These are phyloP conservation scores for Drosophila acutilabella DNA, from an alignment of 2,888 invertebrate genomes.

Conservation along the genomic window DNA sequence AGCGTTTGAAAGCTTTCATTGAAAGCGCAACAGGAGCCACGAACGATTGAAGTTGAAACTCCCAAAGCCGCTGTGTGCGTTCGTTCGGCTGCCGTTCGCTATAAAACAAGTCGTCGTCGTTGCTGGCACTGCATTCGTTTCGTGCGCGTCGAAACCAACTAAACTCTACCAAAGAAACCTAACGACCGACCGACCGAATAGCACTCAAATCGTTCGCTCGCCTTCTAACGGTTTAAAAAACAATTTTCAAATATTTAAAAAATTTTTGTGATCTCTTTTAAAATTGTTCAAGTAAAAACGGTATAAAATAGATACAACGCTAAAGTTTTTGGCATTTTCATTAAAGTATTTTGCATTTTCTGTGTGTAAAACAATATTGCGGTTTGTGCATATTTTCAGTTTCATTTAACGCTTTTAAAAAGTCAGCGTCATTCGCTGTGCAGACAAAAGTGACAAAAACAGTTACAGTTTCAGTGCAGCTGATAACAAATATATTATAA, in stretches of 20 bases:
- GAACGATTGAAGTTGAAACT: constrained; percentile 68
- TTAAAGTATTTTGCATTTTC: constrained; percentile 2
- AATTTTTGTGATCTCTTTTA: constrained; percentile 21
- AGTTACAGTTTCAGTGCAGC: constrained; percentile 30
- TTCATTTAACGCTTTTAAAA: constrained; percentile 12
- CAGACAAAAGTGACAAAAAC: constrained; percentile 13
- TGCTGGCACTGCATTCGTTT: constrained; percentile 64
- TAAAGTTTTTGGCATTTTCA: constrained; percentile 1
- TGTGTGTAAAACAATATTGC: constrained; percentile 4
- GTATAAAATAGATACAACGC: not conserved
- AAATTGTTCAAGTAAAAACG: constrained; percentile 10
- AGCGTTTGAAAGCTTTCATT: constrained; percentile 52
- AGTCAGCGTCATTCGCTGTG: constrained; percentile 4
- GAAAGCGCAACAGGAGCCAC: constrained; percentile 74
- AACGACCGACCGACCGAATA: constrained; percentile 22
- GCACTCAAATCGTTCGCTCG: constrained; percentile 19
- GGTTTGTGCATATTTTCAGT: constrained; percentile 27
- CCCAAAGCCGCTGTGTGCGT: not conserved
- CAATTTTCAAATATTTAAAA: constrained; percentile 39
- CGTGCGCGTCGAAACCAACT: constrained; percentile 67
- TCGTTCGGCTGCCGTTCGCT: constrained; percentile 54
- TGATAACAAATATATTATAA: constrained; percentile 24
- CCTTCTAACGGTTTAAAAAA: constrained; percentile 28
- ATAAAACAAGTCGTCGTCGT: constrained; percentile 67
- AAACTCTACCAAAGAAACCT: constrained; percentile 41